Evolutionary conservation across 2,113 vertebrate species (phyloP), one percentile per base, ranked within the genome.

Genomic region (Gasterosteus nipponicus): DNA sequence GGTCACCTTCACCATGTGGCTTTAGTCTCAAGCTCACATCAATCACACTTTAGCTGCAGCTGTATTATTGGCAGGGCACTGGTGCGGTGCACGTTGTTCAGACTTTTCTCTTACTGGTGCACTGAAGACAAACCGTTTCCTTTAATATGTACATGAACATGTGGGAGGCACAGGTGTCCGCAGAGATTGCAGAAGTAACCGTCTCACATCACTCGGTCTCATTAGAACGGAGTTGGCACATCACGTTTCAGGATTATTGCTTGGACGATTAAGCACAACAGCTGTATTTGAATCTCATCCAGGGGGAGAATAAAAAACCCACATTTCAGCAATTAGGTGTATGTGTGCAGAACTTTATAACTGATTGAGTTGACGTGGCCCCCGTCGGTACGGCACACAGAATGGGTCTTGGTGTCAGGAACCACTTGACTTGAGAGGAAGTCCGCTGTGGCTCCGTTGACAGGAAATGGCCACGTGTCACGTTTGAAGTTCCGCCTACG

Each of bases 401-500:
- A 22, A 39, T 8, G 10, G n/a, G 49, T 26, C 44, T 29, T 15
- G 5, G 6, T 58, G 19, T 75, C 29, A 64, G 18, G 35, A 44
- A 57, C 1, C 19, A 11, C 49, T 64, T 64, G 39, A 58, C 14
- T 47, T 47, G 59, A 9, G 41, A 29, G 12, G 4, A 53, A 44
- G 19, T 29, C 11, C 11, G 6, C 14, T 42, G 10, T n/a, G 16
- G 53, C 35, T 65, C 53, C 18, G 10, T 15, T 65, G 66, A 60
- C 54, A 51, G 64, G 61, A 66, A 54, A 61, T 56, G 8, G 61
- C 10, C 10, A 6, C 38, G 12, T 10, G 29, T 69, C 29, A 35
- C 22, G 44, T 63, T 77, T 80, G 4, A 74, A 77, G 67, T 67
- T 58, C 60, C 57, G n/a, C 65, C 22, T 15, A 59, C 41, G 69